Evolutionary conservation across 2,797 vertebrate species (phyloP).

Genomic region (Sebastes goodei): DNA sequence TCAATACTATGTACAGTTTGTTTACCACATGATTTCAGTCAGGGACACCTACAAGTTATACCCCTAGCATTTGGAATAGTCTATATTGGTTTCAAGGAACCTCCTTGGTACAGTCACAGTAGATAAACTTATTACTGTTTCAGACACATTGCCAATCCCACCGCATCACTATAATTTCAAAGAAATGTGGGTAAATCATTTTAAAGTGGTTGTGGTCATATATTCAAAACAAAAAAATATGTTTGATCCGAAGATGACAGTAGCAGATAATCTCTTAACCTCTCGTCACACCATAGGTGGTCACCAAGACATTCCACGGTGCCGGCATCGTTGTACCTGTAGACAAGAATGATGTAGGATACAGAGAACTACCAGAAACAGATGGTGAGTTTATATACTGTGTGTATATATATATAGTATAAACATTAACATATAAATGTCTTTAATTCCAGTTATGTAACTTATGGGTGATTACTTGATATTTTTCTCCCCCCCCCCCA

Average conservation of each 20-base stretch:
- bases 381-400: constrained; percentile 82
- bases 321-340: constrained; percentile 95
- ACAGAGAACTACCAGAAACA: constrained; percentile 95
- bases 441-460: background rate
- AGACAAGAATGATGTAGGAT: constrained; percentile 95
- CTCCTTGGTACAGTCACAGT: background rate
- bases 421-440: background rate
- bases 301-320: constrained; percentile 94
- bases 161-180: background rate
- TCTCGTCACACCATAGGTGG: constrained; percentile 82
- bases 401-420: too few relatives aligned
- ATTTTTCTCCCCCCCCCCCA: background rate
- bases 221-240: background rate
- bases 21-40: background rate
- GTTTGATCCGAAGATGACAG: background rate
- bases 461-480: background rate
- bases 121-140: background rate
- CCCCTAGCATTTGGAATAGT: background rate
- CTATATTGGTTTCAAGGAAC: background rate
- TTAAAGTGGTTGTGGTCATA: background rate
- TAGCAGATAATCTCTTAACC: background rate
- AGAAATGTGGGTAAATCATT: background rate
- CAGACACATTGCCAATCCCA: background rate
- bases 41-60: background rate
- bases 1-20: background rate